Evolutionary conservation across 2,888 invertebrate species (phyloP).

Genomic region (Ormyrus nitidulus): DNA sequence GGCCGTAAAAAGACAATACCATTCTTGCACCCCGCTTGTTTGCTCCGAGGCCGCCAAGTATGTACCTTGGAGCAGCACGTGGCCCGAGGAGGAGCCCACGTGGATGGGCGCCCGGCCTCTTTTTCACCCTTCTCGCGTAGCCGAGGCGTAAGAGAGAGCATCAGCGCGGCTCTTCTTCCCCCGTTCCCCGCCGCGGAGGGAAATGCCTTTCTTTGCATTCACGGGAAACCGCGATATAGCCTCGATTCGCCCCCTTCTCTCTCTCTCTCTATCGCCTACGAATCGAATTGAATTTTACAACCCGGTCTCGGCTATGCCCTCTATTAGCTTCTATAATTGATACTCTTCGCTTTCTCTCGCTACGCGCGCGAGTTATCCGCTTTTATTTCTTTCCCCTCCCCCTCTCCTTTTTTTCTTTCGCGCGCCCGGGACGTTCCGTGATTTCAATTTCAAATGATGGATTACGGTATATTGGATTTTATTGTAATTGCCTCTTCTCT

Average conservation of each 20-base stretch:
- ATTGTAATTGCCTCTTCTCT: constrained; percentile 34
- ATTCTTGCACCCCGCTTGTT: constrained; percentile 62
- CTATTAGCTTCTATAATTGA: constrained; percentile 62
- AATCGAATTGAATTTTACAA: constrained; percentile 67
- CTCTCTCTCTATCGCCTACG: constrained; percentile 37
- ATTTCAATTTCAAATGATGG: constrained; percentile 51
- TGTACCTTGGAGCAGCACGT: constrained; percentile 55
- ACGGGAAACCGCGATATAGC: constrained; percentile 49
- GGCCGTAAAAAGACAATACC: constrained; percentile 74
- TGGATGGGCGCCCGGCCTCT: constrained; percentile 17
- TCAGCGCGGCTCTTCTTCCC: constrained; percentile 3
- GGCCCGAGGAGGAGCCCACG: constrained; percentile 43
- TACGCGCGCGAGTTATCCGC: constrained; percentile 23
- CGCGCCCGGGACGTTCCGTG: neutral
- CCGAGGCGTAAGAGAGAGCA: neutral
- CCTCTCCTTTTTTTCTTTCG: neutral
- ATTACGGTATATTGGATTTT: constrained; percentile 34
- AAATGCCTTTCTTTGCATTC: constrained; percentile 47
- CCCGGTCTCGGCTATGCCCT: constrained; percentile 55
- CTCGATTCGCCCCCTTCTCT: constrained; percentile 41
- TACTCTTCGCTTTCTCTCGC: constrained; percentile 32
- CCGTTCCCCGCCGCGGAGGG: constrained; percentile 17
- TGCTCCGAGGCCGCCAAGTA: constrained; percentile 30
- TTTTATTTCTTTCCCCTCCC: constrained; percentile 27
- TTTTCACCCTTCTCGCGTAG: constrained; percentile 19